Evolutionary conservation across 35 echinoderm and acorn worm species (phyloP).

Genomic region (Nesometra sesokonis): DNA sequence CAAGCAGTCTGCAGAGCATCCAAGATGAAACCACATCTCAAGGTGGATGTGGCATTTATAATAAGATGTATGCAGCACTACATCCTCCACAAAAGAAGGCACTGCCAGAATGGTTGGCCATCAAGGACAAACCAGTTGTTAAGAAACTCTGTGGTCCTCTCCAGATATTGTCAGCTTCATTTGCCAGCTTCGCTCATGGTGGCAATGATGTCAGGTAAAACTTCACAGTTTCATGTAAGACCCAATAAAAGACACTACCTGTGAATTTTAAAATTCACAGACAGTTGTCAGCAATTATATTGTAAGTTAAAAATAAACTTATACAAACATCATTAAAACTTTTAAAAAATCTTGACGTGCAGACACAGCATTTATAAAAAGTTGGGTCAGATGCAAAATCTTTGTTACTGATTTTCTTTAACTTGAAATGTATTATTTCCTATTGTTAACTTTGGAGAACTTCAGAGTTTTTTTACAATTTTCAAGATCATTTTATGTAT

Average conservation of each 20-base stretch:
- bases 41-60: not conserved
- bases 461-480: too few species aligned
- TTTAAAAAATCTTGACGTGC: not conserved
- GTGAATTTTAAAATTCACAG: not conserved
- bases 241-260: too few species aligned
- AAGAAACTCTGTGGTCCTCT: conserved; percentile 62
- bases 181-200: conserved; percentile 91
- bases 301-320: not conserved
- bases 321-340: not conserved
- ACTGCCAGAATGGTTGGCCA: conserved; percentile 26
- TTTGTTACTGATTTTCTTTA: too few species aligned
- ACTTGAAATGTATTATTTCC: too few species aligned
- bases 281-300: not conserved
- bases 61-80: not conserved
- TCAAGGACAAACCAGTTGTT: conserved; percentile 51
- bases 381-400: too few species aligned
- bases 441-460: too few species aligned
- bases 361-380: too few species aligned
- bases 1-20: not conserved
- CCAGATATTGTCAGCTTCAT: conserved; percentile 76
- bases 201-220: conserved; percentile 97
- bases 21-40: not conserved
- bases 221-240: too few species aligned
- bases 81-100: not conserved
- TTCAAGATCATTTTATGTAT: too few species aligned